Percentiles rank a stretch among this genome's conserved stretches.
phyloP scores from a whole-genome alignment of 1,140 invertebrate species.

The Calosoma granatense region DNA sequence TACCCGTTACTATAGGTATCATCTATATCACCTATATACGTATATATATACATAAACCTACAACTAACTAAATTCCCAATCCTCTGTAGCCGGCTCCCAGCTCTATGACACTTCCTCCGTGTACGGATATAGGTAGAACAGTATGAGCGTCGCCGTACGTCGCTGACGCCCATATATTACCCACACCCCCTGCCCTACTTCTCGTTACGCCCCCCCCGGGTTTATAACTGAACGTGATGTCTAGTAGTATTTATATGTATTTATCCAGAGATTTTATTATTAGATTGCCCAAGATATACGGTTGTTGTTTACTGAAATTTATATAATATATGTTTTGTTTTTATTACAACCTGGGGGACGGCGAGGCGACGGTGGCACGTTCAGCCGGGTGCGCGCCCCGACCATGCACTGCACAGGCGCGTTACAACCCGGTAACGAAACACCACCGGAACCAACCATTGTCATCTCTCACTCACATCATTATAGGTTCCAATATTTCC shows the following conservation, averaged over 20 bases:
- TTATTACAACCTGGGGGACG: neutral
- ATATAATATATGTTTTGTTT: constrained; percentile 40
- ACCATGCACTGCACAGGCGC: constrained; percentile 3
- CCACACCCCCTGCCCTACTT: no score
- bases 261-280: constrained; percentile 6
- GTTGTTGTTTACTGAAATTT: constrained; percentile 38
- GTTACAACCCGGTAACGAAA: neutral
- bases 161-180: neutral
- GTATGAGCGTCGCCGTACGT: neutral
- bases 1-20: no score
- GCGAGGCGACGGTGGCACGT: constrained; percentile 3
- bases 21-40: no score
- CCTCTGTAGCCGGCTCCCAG: no score
- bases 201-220: no score
- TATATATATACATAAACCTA: no score
- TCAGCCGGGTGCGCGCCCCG: neutral
- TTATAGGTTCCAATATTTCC: no score
- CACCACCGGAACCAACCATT: neutral
- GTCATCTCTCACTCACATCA: neutral
- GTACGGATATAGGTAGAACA: no score
- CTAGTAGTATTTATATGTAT: constrained; percentile 6
- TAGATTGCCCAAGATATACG: constrained; percentile 11
- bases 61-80: no score
- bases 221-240: constrained; percentile 2
- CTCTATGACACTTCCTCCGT: no score